A percentile compares a stretch with the other conserved stretches of the same genome.
Conservation (phyloP, 2,113 vertebrate genomes). For the Cyanocitta stelleri region DNA sequence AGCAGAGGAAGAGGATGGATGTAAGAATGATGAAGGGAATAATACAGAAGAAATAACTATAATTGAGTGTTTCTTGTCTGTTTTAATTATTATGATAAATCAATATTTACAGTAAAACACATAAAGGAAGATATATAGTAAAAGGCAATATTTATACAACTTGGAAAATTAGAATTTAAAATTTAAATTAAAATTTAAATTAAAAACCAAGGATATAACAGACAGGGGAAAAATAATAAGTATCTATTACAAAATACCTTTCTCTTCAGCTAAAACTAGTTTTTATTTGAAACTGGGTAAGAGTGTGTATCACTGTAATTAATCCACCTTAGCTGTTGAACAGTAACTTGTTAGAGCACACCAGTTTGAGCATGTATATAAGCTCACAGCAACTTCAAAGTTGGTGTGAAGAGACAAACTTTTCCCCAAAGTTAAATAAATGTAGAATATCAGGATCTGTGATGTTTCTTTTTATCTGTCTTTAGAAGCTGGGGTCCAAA, state of each 20-base stretch:
- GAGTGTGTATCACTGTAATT: not conserved
- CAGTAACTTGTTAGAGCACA: not conserved
- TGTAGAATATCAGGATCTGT: not conserved
- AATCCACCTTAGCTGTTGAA: not conserved
- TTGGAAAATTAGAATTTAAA: not conserved
- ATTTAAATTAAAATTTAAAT: not conserved
- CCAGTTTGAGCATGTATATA: not conserved
- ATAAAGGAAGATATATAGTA: not conserved
- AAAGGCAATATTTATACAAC: not conserved
- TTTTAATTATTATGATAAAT: not conserved
- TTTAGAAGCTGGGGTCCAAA: not conserved
- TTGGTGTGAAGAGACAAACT: not conserved
- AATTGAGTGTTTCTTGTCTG: not conserved
- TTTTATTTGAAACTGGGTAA: not conserved
- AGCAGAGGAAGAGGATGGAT: not conserved
- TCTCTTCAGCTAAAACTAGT: not conserved
- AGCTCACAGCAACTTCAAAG: not conserved
- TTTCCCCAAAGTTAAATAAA: not conserved
- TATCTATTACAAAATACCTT: not conserved
- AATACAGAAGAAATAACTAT: not conserved
- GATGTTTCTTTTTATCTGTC: not conserved
- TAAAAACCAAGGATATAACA: not conserved
- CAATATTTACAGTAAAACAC: not conserved
- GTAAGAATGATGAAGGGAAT: not conserved
- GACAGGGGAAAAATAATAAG: fast-evolving